Evolutionary conservation across 2,888 invertebrate species (phyloP).

Genomic region (Synanthedon vespiformis): DNA sequence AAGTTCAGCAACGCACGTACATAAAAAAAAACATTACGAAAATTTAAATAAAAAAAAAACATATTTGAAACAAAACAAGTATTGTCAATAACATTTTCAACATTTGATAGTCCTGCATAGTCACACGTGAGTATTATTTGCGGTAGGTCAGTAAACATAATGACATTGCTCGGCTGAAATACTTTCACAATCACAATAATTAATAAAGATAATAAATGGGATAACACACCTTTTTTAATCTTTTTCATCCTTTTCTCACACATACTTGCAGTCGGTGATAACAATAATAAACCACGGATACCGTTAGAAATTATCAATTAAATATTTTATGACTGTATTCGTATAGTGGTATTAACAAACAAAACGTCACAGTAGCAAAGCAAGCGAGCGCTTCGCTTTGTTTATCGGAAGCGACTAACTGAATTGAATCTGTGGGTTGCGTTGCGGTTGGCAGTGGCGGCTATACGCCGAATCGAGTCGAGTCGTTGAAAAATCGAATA

Average conservation of each 20-base stretch:
- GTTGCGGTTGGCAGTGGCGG: not conserved
- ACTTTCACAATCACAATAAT: not conserved
- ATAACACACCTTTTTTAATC: slow-evolving; percentile 38
- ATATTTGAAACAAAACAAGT: too few relatives aligned
- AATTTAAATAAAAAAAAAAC: too few relatives aligned
- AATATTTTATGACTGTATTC: not conserved
- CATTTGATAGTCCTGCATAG: too few relatives aligned
- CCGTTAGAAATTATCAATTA: slow-evolving; percentile 2
- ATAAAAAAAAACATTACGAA: too few relatives aligned
- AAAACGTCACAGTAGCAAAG: too few relatives aligned
- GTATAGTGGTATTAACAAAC: not conserved
- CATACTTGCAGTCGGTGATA: slow-evolving; percentile 16
- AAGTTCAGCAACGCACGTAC: too few relatives aligned
- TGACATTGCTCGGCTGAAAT: slow-evolving; percentile 13
- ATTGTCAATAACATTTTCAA: too few relatives aligned
- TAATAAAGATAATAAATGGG: not conserved
- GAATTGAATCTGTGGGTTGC: not conserved
- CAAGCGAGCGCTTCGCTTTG: too few relatives aligned
- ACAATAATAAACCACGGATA: slow-evolving; percentile 5
- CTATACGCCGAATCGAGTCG: slow-evolving; percentile 8
- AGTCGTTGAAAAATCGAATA: slow-evolving; percentile 18
- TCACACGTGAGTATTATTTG: too few relatives aligned
- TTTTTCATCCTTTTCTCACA: slow-evolving; percentile 49
- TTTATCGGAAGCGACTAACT: too few relatives aligned
- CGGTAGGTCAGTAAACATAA: not conserved